phyloP scores from a whole-genome alignment of 2,797 vertebrate genomes.

The Enteromius trimaculatus region DNA sequence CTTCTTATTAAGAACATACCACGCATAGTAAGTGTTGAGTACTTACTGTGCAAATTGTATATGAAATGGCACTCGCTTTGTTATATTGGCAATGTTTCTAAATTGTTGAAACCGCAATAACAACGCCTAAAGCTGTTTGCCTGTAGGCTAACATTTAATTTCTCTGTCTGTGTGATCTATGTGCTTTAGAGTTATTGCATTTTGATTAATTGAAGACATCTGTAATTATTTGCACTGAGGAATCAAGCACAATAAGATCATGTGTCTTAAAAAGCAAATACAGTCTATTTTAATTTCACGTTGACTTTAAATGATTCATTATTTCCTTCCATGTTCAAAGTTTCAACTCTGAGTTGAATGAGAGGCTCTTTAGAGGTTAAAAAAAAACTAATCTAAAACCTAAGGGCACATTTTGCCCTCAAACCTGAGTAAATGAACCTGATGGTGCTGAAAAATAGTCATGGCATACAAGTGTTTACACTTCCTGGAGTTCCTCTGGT shows the following conservation, averaged over 20 bases:
- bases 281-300: constrained; percentile 65
- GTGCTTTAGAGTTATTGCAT: constrained; percentile 4
- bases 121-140: background rate
- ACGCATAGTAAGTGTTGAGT: background rate
- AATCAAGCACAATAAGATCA: constrained; percentile 48
- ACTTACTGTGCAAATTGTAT: background rate
- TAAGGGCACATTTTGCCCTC: background rate
- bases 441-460: constrained; percentile 57
- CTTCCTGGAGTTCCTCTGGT: constrained; percentile 61
- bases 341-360: constrained; percentile 67
- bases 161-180: background rate
- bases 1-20: background rate
- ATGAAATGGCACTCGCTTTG: background rate
- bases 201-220: constrained; percentile 3
- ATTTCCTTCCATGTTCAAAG: constrained; percentile 63
- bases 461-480: constrained; percentile 61
- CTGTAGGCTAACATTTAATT: background rate
- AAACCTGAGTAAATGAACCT: constrained; percentile 17
- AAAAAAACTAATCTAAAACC: background rate
- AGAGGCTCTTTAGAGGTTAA: constrained; percentile 23
- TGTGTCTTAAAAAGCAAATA: constrained; percentile 70
- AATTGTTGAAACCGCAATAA: background rate
- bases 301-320: constrained; percentile 69
- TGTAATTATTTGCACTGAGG: background rate
- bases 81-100: background rate